A percentile compares a stretch with the other conserved stretches of the same genome.
Evolutionary conservation across 2,797 vertebrate species (phyloP).

Genomic region (Pantherophis vulpinus): DNA sequence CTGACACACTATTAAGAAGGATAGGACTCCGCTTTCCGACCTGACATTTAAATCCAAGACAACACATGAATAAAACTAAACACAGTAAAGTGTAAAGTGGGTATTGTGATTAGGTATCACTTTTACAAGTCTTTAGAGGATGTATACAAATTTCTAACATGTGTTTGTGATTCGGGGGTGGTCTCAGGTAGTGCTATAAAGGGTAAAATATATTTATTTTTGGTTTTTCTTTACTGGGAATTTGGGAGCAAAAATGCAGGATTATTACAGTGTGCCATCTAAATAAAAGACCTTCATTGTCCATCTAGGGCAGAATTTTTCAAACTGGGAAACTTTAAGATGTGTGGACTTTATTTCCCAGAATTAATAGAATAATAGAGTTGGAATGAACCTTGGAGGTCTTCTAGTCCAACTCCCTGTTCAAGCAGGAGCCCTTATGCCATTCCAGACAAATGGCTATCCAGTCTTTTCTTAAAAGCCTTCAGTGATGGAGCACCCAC

Average conservation of each 20-base stretch:
- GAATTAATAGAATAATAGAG: not conserved
- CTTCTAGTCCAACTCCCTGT: too few species aligned
- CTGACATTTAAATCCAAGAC: not conserved
- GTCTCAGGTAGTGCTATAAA: not conserved
- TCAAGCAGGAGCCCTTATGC: too few species aligned
- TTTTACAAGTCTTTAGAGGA: not conserved
- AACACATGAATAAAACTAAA: not conserved
- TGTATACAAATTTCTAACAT: not conserved
- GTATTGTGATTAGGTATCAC: not conserved
- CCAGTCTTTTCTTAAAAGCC: too few species aligned
- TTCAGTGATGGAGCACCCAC: too few species aligned
- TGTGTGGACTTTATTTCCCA: not conserved
- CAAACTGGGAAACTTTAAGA: not conserved
- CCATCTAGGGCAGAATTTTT: not conserved
- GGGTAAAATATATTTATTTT: not conserved
- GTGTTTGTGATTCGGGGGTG: not conserved
- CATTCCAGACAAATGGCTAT: too few species aligned
- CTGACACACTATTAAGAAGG: not conserved
- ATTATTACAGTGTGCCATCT: not conserved
- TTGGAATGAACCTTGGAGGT: too few species aligned
- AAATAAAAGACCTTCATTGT: not conserved
- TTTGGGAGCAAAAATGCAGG: not conserved
- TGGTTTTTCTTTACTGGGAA: not conserved
- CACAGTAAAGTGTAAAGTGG: not conserved
- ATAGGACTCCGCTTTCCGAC: not conserved